Base-by-base conservation (phyloP, 2,113 vertebrate species). In the Phrynosoma platyrhinos region DNA sequence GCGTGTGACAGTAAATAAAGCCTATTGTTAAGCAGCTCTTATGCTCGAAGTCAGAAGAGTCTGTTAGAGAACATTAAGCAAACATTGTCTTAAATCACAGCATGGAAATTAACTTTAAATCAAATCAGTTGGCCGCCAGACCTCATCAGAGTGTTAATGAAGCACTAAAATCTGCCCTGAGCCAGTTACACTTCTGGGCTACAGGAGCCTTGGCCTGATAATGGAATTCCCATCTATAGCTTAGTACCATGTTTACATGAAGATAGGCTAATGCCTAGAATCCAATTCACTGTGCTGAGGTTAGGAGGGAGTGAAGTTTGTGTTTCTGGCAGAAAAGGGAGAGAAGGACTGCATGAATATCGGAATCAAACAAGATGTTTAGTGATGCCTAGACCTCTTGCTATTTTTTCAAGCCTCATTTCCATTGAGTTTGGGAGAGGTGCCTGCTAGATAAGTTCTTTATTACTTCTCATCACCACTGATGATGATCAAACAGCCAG, bases 21-120 rank as follows among this genome's bases (percentile, higher is more conserved):
- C 58, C 90, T 93, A 92, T 92, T 91, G 93, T 95, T 95, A 96
- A 92, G 88, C 93, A 94, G 93, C 87, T 94, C 94, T 95, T 94
- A 93, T 72, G 92, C 90, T 95, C 92, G 84, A 85, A 94, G 94
- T 94, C 94, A 94, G 92, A 94, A 92, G 94, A 95, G 92, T 94
- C 95, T 94, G 95, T 94, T 94, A 91, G 91, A 95, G 94, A 94
- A 91, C 95, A 94, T 95, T 96, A 95, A 94, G 91, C 94, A 95
- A 95, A 94, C 91, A 89, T 94, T 92, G 90, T 89, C 91, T 96
- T 94, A 95, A 95, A 95, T 95, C 94, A 94, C 89, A 93, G 94
- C 93, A 92, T 95, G 95, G 93, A 95, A 94, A 94, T 95, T 92
- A 96, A 94, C 95, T 88, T 95, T 90, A 95, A 95, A 96, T 96